Conservation (phyloP, 2,113 vertebrate genomes). For the Crotophaga sulcirostris region DNA sequence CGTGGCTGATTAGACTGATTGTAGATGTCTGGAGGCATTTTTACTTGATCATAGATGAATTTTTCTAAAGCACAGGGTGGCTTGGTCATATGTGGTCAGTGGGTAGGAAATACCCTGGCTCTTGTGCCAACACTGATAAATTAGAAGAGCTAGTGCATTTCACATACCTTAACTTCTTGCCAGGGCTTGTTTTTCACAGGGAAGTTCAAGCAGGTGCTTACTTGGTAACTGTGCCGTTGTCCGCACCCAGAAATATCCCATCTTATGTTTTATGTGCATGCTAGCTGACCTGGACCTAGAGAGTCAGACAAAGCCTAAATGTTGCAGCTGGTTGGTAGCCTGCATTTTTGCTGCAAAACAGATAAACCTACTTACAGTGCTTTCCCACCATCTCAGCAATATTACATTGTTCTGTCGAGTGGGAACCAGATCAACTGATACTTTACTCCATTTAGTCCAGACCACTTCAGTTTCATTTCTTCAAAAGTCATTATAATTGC, state of each 20-base stretch:
- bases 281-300: background rate
- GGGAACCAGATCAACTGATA: rapidly evolving
- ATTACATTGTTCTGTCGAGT: rapidly evolving
- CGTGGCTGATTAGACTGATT: background rate
- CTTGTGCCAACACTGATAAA: background rate
- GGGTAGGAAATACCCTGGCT: background rate
- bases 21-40: background rate
- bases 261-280: background rate
- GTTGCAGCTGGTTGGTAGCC: background rate
- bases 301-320: background rate
- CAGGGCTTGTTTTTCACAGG: background rate
- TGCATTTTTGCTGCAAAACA: background rate
- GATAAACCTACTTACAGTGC: background rate
- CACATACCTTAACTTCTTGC: background rate
- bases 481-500: background rate
- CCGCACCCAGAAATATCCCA: background rate
- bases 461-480: background rate
- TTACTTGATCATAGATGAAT: background rate
- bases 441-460: background rate
- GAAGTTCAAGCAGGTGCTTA: background rate
- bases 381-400: background rate
- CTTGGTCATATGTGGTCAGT: background rate
- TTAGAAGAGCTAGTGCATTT: background rate
- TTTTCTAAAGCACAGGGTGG: background rate
- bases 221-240: background rate